Evolutionary conservation across 2,113 vertebrate genomes (phyloP), one percentile per base, ranked within the genome.

Genomic region (Cephalopterus ornatus): DNA sequence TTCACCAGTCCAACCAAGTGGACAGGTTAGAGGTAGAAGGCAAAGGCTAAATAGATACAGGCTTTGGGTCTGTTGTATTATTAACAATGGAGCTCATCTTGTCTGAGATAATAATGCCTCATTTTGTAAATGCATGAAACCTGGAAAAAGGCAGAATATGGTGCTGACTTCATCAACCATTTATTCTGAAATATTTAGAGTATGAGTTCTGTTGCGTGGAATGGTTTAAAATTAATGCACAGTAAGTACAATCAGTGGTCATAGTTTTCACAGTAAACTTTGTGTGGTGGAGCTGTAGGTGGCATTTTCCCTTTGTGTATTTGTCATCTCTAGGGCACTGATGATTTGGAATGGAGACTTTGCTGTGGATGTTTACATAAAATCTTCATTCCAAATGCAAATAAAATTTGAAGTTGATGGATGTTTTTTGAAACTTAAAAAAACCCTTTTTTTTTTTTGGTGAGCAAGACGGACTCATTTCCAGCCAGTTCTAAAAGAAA

Each of bases 21-120:
- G 68, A n/a, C 82, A 72, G 33, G 80, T 89, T 91, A 86, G 62
- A 95, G 75, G 62, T 49, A 22, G 42, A 71, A 83, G 67, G 37
- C 50, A 80, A 70, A 30, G 55, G 62, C 52, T 67, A 93, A 95
- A 87, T 76, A 92, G 89, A 88, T 55, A 95, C 65, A 95, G 65
- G 30, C 59, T 95, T 92, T 63, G 73, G 89, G 82, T 44, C 44
- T 92, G 41, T 44, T 49, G 11, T 28, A 23, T 95, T 92, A 95
- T 75, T 95, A 86, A 79, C 37, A 79, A 24, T 66, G 61, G 61
- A 88, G 67, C 20, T 93, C 35, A 39, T 77, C 63, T 82, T 92
- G n/a, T 94, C 16, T 0, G 0, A 80, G 63, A 41, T 85, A 65
- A 46, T 78, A 89, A 42, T 37, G 20, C 32, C 42, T 88, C 6